Base-by-base conservation (phyloP, 2,797 vertebrate species). In the Holocentrus rufus region DNA sequence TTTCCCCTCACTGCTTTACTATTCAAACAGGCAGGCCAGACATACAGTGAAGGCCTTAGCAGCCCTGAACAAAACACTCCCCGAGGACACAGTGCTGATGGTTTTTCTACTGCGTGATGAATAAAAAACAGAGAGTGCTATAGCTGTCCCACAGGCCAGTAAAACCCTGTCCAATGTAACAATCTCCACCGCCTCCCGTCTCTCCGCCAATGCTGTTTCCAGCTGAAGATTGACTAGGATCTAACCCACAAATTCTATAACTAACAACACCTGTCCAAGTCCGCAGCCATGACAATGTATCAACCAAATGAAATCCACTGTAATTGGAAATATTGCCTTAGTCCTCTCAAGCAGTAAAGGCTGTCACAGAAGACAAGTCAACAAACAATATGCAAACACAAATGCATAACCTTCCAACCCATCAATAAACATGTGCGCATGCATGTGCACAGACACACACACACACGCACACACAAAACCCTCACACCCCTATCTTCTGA, bases 41-140 rank as follows among this genome's bases (percentile, higher is more conserved):
- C 62, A 58, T 55, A 73, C 85, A 84, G 80, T 11, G 67, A 89
- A 83, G 84, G 85, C 83, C 65, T 53, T 52, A 58, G 65, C 78
- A 69, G 81, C 84, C 64, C 72, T 68, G 85, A 88, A 88, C 87
- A 85, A 91, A 92, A 89, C 85, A 80, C 84, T 90, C 90, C 87
- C 89, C 2, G 83, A 90, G 89, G 86, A 87, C 58, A 18, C 36
- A 18, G 54, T 61, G 63, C 87, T 89, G 90, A 92, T 88, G 88
- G 74, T 78, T 87, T 88, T 88, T 85, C 87, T 86, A 86, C 87
- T 75, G 77, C 77, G 87, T 88, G 87, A 90, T 90, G 92, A 91
- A 93, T 88, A 85, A 80, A 86, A 87, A 88, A 82, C 68, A 79
- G 75, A 69, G 66, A 87, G 83, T 46, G 74, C 69, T 69, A 64